Conservation (phyloP, 1,140 invertebrate genomes). For the Cryptotermes secundus region DNA sequence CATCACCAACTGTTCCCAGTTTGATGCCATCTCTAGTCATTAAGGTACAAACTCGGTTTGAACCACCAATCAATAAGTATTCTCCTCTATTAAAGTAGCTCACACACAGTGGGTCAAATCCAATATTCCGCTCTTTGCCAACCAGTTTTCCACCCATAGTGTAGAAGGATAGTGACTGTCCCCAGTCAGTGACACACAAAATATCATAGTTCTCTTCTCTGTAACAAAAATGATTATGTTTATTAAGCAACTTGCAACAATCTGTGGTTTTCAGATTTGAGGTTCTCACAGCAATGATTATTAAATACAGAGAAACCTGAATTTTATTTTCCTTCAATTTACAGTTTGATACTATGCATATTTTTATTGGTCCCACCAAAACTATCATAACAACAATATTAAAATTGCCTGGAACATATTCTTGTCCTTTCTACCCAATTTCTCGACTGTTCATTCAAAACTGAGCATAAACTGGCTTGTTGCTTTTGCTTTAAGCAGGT, state of each 20-base stretch:
- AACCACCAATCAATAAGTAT: conserved; percentile 81
- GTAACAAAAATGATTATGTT: conserved; percentile 35
- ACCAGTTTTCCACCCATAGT: conserved; percentile 76
- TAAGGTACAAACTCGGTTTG: conserved; percentile 73
- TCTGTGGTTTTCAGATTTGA: not conserved
- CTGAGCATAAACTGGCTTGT: too few relatives aligned
- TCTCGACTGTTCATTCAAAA: too few relatives aligned
- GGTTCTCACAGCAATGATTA: not conserved
- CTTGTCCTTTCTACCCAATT: too few relatives aligned
- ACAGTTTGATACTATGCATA: too few relatives aligned
- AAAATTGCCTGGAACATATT: too few relatives aligned
- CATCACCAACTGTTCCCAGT: conserved; percentile 69
- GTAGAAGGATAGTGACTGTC: conserved; percentile 89
- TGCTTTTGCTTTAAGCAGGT: too few relatives aligned
- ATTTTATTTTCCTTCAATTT: too few relatives aligned
- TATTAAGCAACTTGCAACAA: too few relatives aligned
- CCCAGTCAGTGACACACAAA: conserved; percentile 93
- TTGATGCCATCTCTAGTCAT: conserved; percentile 85
- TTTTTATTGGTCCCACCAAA: too few relatives aligned
- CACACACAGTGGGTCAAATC: conserved; percentile 79
- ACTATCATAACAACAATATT: too few relatives aligned
- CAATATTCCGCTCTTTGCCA: conserved; percentile 55
- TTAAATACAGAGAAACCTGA: too few relatives aligned
- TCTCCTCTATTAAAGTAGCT: conserved; percentile 78
- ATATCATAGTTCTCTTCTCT: conserved; percentile 68